A percentile compares a stretch with the other conserved stretches of the same genome.
phyloP scores from a whole-genome alignment of 2,888 invertebrate genomes.

The Hypolimnas misippus region DNA sequence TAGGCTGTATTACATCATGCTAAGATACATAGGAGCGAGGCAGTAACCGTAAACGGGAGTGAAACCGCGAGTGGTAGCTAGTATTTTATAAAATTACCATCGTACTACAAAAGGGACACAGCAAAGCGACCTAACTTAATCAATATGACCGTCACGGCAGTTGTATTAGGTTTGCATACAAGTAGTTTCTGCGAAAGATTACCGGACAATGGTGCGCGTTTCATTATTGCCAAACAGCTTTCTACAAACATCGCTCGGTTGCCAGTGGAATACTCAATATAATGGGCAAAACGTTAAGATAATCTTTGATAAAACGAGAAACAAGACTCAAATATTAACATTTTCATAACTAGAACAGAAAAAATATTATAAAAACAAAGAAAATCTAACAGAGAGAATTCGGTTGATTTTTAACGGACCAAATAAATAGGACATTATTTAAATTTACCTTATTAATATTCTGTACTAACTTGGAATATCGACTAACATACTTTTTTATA shows the following conservation, averaged over 20 bases:
- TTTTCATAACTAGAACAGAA: neutral
- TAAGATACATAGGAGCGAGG: no score
- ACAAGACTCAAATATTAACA: conserved; percentile 18
- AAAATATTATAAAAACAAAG: neutral
- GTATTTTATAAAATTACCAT: conserved; percentile 8
- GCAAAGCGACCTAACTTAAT: conserved; percentile 35
- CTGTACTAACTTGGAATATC: no score
- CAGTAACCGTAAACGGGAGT: no score
- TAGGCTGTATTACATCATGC: no score
- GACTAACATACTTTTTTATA: no score
- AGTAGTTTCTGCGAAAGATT: conserved; percentile 79
- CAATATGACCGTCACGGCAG: conserved; percentile 66
- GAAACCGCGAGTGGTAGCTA: no score
- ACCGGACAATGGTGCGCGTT: conserved; percentile 72
- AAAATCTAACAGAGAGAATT: no score
- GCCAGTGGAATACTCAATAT: conserved; percentile 71
- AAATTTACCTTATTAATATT: no score
- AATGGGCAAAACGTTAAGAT: conserved; percentile 34
- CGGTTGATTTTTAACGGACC: no score
- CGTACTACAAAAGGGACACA: conserved; percentile 21
- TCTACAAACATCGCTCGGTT: conserved; percentile 71
- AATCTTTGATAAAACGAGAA: conserved; percentile 24
- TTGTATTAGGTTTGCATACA: conserved; percentile 68
- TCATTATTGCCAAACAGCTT: conserved; percentile 81
- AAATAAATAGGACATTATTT: no score